Base-by-base conservation (phyloP, 2,888 invertebrate genomes). In the Argyresthia goedartella region DNA sequence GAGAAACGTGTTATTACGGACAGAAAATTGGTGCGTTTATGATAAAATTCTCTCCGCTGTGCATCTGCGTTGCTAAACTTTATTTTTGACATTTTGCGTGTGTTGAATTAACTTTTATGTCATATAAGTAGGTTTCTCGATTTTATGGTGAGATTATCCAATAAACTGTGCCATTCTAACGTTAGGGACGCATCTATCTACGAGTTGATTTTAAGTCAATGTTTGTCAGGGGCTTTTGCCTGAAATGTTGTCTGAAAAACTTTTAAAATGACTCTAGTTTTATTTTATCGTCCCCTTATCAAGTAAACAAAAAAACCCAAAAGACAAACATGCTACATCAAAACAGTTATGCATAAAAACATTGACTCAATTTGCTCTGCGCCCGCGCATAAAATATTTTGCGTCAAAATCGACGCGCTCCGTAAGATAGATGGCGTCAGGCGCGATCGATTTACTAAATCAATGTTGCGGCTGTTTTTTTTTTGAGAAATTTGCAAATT, bases 11-110 rank as follows among this genome's bases (percentile, higher is more conserved):
- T 77, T 76, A 75, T 79, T 77, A 77, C 58, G 63, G 62, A 61
- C 64, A 60, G 71, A 62, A 76, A 79, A 77, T 78, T 76, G 73
- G 67, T 65, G 69, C 69, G 66, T 74, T 78, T 77, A 76, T 73
- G 75, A 72, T 73, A 76, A 49, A 78, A 73, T 69, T 69, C 66
- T 57, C 59, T 60, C 53, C 65, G 63, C 62, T 61, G 61, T 62
- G 61, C 67, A 71, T 72, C 67, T 71, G 71, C 67, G 60, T 42
- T 33, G 49, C 48, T 13, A 48, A 57, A 57, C 60, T 62, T 61
- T 63, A 62, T 65, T 63, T 59, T 63, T 59, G 56, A 15, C 64
- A 61, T 60, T 60, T 63, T 60, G 58, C 46, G 60, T 57, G 52
- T 52, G 54, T 60, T 51, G 58, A 61, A 63, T 66, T 66, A 65